Base-by-base conservation (phyloP, 2,888 invertebrate genomes). In the Strigamia transsilvanica region DNA sequence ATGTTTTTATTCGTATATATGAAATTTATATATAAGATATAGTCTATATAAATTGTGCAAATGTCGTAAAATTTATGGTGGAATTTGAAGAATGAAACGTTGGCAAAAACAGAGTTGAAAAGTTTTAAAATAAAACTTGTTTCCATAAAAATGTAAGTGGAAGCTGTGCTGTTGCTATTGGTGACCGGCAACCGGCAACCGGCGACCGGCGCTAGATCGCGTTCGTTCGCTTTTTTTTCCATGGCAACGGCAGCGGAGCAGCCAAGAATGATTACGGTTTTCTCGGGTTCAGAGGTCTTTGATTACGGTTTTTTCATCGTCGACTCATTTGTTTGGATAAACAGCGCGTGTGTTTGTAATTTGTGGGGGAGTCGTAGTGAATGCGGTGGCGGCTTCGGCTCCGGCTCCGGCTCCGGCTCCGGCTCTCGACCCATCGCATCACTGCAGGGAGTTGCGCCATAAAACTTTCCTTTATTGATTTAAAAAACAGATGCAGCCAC, bases 41-140 rank as follows among this genome's bases (percentile, higher is more conserved):
- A 38, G n/a, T n/a, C n/a, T 38, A 38, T 38, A 38, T 4, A 38
- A 51, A 15, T 51, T 51, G 38, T 38, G 38, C 38, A 66, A 23
- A 21, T 21, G 23, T 66, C 61, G 21, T 66, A 66, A 66, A 66
- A 66, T 66, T 66, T 66, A 66, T 66, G 23, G 21, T 46, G 46
- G 46, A 46, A 46, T 46, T 46, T 46, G 46, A 46, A 46, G 46
- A 46, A 46, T 46, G 46, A 46, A 46, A 46, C 12, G 12, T 46
- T 46, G 46, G 46, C 46, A 13, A 46, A 46, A 42, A 42, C 42
- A 6, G 15, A 42, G 42, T 42, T 15, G 15, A 42, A 42, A 46
- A n/a, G 13, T 46, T 46, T 46, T 46, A 46, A 46, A 46, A 46
- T 46, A 46, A 46, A 46, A 46, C 46, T 46, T 46, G 10, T 66